Evolutionary conservation across 2,888 invertebrate species (phyloP).

Genomic region (Nineta flava): DNA sequence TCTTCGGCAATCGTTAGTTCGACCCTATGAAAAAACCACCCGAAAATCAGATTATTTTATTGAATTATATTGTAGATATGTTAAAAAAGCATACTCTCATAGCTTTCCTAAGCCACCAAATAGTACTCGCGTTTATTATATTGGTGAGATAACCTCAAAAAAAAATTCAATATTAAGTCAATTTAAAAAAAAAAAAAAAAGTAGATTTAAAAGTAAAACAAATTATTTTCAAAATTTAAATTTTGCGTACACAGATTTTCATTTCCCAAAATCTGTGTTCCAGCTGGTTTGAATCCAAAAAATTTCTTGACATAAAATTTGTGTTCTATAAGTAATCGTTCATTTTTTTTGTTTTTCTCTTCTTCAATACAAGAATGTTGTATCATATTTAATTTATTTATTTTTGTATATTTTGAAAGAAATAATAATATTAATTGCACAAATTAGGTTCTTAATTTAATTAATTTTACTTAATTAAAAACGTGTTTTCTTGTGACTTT

Average conservation of each 20-base stretch:
- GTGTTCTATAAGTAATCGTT: no score
- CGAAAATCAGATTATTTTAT: no score
- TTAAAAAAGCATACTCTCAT: no score
- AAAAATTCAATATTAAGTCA: neutral
- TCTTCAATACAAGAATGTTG: neutral
- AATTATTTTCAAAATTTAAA: neutral
- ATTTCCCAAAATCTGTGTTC: neutral
- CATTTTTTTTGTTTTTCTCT: neutral
- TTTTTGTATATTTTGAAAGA: neutral
- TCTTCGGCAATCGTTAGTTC: no score
- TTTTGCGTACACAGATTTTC: neutral
- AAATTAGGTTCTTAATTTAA: neutral
- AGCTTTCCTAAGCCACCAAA: no score
- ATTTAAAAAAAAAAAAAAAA: neutral
- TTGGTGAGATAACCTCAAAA: neutral
- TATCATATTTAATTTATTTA: neutral
- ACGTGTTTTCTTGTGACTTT: neutral
- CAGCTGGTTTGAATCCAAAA: neutral
- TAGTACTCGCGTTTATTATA: no score
- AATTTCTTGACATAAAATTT: no score
- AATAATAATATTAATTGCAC: neutral
- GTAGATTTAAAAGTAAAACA: neutral
- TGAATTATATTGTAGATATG: no score
- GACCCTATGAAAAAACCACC: no score
- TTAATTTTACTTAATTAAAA: no score